Evolutionary conservation across 2,888 invertebrate genomes (phyloP), one percentile per base, ranked within the genome.

Genomic region (Kuschelorhynchus macadamiae): DNA sequence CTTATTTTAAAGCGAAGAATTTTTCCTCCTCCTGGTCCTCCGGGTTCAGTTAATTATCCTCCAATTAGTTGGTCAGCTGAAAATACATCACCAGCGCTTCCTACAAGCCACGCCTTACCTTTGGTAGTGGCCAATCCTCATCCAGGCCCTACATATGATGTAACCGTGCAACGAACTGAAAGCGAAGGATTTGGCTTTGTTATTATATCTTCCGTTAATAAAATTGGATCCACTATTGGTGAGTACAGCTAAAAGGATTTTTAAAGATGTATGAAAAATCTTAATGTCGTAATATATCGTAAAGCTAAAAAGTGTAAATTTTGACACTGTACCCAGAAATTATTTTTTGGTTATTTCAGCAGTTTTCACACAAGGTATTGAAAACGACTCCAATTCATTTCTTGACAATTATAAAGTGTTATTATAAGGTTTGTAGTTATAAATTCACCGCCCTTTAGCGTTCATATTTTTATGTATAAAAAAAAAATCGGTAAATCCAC

Each of bases 101-200:
- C 59, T 56, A 52, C 63, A 25, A 69, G 14, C 50, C 59, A 32
- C 32, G 69, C 61, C 30, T 66, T 42, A 1, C 73, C 73, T 33
- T 53, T 76, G 16, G 71, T 76, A 16, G 52, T 75, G 61, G 60
- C 74, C 63, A 74, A 25, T 39, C 72, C 75, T 4, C 72, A 86
- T 86, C 77, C 88, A 86, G 77, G 88, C 86, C 56, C 16, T 79
- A 95, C 97, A 0, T 97, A 97, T 79, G 96, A 98, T 84, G 96
- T 98, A 2, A 92, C 94, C 0, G 94, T 98, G 0, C 92, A 92
- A 68, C 87, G 97, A 53, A 90, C 90, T 81, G 97, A 97, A 79
- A 94, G 92, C 72, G 98, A 99, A 84, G 98, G 98, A 2, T 99
- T 99, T 83, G 99, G 99, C 9, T 99, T 99, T 84, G 98, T 98